Conservation (phyloP, 2,888 invertebrate species). For the Ellobium chinense region DNA sequence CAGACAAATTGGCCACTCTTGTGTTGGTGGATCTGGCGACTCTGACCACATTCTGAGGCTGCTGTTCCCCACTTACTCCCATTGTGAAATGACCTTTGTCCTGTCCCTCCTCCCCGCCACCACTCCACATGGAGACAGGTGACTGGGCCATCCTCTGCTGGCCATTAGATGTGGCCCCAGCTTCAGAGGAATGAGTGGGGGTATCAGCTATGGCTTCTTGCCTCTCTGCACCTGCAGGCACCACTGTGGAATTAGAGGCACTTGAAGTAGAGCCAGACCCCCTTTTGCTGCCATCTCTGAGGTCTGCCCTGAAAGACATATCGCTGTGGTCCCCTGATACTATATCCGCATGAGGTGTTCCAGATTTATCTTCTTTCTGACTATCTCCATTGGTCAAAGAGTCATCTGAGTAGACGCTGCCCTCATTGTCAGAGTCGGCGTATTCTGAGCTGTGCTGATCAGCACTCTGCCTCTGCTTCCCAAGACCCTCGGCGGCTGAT, state of each 20-base stretch:
- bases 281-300: neutral
- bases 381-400: conserved; percentile 54
- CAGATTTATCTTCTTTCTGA: neutral
- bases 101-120: conserved; percentile 42
- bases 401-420: conserved; percentile 68
- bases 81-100: neutral
- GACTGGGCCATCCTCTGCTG: conserved; percentile 52
- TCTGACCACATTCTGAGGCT: neutral
- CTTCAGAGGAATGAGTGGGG: neutral
- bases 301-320: conserved; percentile 2
- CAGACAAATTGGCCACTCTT: conserved; percentile 39
- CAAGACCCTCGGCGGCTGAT: conserved; percentile 45
- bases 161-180: neutral
- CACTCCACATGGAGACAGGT: conserved; percentile 62
- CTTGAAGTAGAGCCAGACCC: neutral
- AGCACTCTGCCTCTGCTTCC: conserved; percentile 26
- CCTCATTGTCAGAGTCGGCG: conserved; percentile 66
- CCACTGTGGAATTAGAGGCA: neutral
- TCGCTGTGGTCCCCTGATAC: neutral
- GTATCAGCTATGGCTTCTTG: conserved; percentile 27
- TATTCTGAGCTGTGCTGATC: conserved; percentile 66
- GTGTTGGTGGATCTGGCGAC: neutral
- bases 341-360: neutral
- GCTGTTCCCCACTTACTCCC: neutral
- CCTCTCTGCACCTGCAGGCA: neutral